Percentiles rank a stretch among this genome's conserved stretches.
Evolutionary conservation across 2,113 vertebrate genomes (phyloP).

Genomic region (Petromus typicus): DNA sequence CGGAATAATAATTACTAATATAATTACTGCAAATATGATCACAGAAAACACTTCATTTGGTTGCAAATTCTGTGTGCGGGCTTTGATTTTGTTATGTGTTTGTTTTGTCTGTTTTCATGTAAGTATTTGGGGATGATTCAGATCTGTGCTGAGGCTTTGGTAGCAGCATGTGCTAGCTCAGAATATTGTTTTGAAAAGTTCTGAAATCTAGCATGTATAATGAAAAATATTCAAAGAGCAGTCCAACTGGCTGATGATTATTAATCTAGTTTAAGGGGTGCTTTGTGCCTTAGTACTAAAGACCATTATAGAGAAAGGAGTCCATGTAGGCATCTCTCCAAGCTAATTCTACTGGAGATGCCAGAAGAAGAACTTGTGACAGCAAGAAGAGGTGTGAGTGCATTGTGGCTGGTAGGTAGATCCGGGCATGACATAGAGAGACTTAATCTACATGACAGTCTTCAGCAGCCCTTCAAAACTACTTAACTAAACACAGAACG

Average conservation of each 20-base stretch:
- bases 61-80: not conserved
- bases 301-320: not conserved
- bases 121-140: not conserved
- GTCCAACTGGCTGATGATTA: not conserved
- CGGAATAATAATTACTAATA: not conserved
- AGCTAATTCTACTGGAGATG: not conserved
- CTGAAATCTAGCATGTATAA: conserved; percentile 14
- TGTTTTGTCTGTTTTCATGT: conserved; percentile 45
- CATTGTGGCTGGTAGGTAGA: not conserved
- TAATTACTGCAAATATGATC: not conserved
- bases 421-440: not conserved
- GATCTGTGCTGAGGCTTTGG: not conserved
- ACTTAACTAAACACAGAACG: not conserved
- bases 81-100: not conserved
- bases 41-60: not conserved
- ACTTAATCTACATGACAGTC: not conserved
- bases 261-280: not conserved
- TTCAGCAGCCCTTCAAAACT: not conserved
- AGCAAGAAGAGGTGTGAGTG: not conserved
- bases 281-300: conserved; percentile 17
- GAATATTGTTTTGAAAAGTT: conserved; percentile 30
- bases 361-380: not conserved
- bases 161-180: not conserved
- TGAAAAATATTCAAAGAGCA: conserved; percentile 19
- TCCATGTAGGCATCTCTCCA: not conserved